Conservation (phyloP, 2,113 vertebrate species). For the Serinus canaria region DNA sequence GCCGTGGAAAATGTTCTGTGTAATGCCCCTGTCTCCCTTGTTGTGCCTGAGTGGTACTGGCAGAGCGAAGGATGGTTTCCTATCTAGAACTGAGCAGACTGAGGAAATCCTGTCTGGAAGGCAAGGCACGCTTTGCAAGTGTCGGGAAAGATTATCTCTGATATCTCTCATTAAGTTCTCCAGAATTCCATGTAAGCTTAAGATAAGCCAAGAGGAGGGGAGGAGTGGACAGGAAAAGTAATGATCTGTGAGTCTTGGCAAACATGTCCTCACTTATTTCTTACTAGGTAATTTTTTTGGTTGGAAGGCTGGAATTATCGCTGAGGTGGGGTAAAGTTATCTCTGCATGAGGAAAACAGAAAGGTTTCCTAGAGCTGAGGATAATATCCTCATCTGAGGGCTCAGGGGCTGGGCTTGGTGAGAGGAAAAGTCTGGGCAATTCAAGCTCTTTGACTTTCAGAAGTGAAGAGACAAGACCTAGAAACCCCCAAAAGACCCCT, state of each 20-base stretch:
- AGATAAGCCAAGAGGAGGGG: background rate
- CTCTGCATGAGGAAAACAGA: background rate
- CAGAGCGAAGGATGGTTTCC: background rate
- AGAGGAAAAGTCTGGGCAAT: background rate
- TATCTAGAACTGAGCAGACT: slow-evolving; percentile 3
- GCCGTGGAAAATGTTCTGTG: background rate
- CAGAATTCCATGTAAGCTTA: background rate
- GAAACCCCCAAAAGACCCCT: background rate
- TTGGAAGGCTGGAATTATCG: background rate
- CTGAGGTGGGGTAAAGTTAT: background rate
- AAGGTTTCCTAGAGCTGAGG: background rate
- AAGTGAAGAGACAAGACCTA: background rate
- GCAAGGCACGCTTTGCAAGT: slow-evolving; percentile 31
- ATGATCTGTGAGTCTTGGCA: background rate
- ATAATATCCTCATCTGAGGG: background rate
- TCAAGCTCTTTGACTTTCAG: background rate
- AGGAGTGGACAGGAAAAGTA: background rate
- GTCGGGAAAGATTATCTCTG: slow-evolving; percentile 5
- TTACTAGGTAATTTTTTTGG: background rate
- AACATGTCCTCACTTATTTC: accelerated
- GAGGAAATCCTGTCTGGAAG: slow-evolving; percentile 51
- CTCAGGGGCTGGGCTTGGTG: background rate
- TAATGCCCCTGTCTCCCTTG: slow-evolving; percentile 28
- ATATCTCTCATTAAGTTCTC: slow-evolving; percentile 14
- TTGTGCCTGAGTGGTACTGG: slow-evolving; percentile 25